phyloP scores from a whole-genome alignment of 2,888 invertebrate genomes.

The Ctenicera cuprea region DNA sequence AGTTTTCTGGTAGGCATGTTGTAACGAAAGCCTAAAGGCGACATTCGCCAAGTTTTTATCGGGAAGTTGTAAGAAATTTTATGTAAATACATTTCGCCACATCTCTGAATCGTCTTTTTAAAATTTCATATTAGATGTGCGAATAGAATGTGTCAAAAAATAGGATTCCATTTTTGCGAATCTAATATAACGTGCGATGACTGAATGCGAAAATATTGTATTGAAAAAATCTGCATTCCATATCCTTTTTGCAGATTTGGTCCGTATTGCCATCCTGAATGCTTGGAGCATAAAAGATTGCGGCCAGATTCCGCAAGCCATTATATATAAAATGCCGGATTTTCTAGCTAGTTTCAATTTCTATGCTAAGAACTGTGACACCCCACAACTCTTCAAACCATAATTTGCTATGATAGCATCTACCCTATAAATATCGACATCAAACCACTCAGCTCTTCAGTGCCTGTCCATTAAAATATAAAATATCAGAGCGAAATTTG shows the following conservation, averaged over 20 bases:
- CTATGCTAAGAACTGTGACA: slow-evolving; percentile 24
- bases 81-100: slow-evolving; percentile 47
- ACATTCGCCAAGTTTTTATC: slow-evolving; percentile 21
- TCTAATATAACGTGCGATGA: slow-evolving; percentile 49
- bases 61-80: slow-evolving; percentile 35
- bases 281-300: slow-evolving; percentile 18
- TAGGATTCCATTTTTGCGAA: slow-evolving; percentile 44
- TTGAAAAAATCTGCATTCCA: slow-evolving; percentile 58
- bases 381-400: not conserved
- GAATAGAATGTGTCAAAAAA: slow-evolving; percentile 50
- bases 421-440: not conserved
- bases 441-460: slow-evolving; percentile 12
- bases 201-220: slow-evolving; percentile 55
- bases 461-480: slow-evolving; percentile 39
- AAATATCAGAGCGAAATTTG: slow-evolving; percentile 36
- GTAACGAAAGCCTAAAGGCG: slow-evolving; percentile 12
- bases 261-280: slow-evolving; percentile 28
- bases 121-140: slow-evolving; percentile 48
- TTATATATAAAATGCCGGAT: slow-evolving; percentile 6
- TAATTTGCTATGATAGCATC: not conserved
- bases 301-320: slow-evolving; percentile 10
- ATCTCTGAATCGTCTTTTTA: slow-evolving; percentile 43
- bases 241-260: slow-evolving; percentile 49
- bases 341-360: slow-evolving; percentile 26
- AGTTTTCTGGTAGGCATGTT: slow-evolving; percentile 16